These are phyloP conservation scores for Resseliella maxima DNA, from an alignment of 2,888 invertebrate genomes.

Conservation along the genomic window DNA sequence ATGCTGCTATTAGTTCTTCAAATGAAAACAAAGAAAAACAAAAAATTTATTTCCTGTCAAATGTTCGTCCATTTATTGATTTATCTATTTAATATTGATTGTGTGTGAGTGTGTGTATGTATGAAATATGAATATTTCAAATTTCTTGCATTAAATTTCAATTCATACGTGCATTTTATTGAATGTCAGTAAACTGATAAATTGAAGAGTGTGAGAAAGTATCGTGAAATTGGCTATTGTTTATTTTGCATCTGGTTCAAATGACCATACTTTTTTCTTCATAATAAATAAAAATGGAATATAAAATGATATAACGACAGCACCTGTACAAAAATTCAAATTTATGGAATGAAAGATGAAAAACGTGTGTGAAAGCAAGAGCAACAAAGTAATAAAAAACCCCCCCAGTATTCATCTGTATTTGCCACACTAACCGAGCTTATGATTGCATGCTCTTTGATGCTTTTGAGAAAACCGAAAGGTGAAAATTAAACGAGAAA, in stretches of 20 bases:
- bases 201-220: not conserved
- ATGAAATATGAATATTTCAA: too few species aligned
- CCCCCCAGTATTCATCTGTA: not conserved
- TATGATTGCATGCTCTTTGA: not conserved
- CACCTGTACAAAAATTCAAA: too few species aligned
- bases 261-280: not conserved
- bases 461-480: constrained; percentile 29
- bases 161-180: not conserved
- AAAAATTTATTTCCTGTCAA: not conserved
- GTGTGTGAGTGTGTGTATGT: not conserved
- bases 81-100: not conserved
- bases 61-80: not conserved
- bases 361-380: not conserved
- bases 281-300: too few species aligned
- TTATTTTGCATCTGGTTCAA: not conserved
- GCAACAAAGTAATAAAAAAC: not conserved
- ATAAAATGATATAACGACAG: too few species aligned
- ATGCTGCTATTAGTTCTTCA: not conserved
- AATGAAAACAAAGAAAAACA: not conserved
- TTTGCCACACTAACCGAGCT: not conserved
- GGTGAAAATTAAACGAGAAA: constrained; percentile 51
- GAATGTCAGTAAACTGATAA: not conserved
- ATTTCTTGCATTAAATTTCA: too few species aligned
- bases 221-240: not conserved
- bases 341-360: too few species aligned